These are phyloP conservation scores for Watsonalla binaria DNA, from an alignment of 2,888 invertebrate species.

Conservation along the genomic window DNA sequence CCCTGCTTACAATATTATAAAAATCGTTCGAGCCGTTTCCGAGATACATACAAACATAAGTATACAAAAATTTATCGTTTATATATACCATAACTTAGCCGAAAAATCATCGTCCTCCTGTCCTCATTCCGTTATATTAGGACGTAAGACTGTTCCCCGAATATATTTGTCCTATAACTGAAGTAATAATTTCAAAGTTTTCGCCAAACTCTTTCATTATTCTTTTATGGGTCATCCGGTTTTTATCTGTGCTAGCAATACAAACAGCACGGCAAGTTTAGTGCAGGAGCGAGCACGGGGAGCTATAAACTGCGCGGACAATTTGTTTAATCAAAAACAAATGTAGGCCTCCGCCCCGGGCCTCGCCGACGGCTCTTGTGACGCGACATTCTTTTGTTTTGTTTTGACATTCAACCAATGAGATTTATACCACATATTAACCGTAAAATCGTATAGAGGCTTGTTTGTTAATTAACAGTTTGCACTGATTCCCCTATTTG, in stretches of 20 bases:
- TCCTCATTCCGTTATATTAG: too few species aligned
- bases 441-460: constrained; percentile 30
- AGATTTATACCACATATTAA: constrained; percentile 47
- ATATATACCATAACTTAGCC: too few species aligned
- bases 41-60: too few species aligned
- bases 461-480: constrained; percentile 1
- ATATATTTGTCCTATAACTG: too few species aligned
- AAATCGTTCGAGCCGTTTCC: too few species aligned
- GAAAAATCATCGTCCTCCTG: too few species aligned
- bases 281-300: constrained; percentile 49
- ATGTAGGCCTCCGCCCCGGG: constrained; percentile 48
- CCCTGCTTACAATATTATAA: too few species aligned
- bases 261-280: constrained; percentile 42
- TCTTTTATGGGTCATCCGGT: too few species aligned
- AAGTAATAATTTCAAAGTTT: too few species aligned
- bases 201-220: too few species aligned
- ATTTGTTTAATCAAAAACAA: constrained; percentile 79
- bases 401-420: constrained; percentile 37
- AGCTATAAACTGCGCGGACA: constrained; percentile 70
- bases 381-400: constrained; percentile 48
- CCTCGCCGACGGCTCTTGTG: constrained; percentile 27
- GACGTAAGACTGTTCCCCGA: too few species aligned
- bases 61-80: too few species aligned
- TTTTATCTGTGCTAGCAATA: background rate
- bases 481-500: background rate